These are phyloP conservation scores for Forbesichthys agassizii DNA, from an alignment of 2,113 vertebrate species.

Conservation along the genomic window DNA sequence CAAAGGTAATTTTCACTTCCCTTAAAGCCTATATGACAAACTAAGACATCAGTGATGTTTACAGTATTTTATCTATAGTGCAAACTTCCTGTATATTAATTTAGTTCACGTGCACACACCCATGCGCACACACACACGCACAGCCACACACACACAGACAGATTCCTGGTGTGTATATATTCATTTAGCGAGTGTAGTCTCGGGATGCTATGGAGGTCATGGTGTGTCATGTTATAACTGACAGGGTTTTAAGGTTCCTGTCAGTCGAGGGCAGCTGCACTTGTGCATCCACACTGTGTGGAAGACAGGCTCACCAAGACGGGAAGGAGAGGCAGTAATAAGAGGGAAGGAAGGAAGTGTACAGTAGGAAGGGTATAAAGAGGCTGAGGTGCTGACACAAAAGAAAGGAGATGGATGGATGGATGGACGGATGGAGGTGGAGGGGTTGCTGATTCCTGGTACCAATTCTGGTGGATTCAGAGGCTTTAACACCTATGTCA, in stretches of 20 bases:
- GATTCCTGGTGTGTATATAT: slow-evolving; percentile 59
- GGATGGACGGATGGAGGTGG: neutral
- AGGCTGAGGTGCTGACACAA: neutral
- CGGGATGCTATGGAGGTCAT: slow-evolving; percentile 56
- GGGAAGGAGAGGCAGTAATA: slow-evolving; percentile 20
- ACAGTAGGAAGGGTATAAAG: neutral
- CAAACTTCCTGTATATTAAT: too few species aligned
- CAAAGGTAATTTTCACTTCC: too few species aligned
- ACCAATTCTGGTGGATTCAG: too few species aligned
- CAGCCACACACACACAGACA: neutral
- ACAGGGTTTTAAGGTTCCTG: slow-evolving; percentile 71
- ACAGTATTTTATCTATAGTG: too few species aligned
- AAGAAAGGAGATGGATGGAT: neutral
- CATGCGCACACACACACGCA: neutral
- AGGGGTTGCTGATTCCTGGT: neutral
- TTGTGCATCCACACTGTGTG: slow-evolving; percentile 27
- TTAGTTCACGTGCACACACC: too few species aligned
- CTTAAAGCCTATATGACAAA: too few species aligned
- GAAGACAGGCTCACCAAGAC: slow-evolving; percentile 33
- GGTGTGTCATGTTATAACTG: slow-evolving; percentile 64
- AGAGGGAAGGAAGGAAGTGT: neutral
- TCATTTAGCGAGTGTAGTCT: slow-evolving; percentile 56
- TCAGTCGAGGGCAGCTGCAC: slow-evolving; percentile 68
- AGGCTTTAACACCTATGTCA: too few species aligned
- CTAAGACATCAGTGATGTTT: too few species aligned